phyloP scores from a whole-genome alignment of 2,888 invertebrate species.

The Eudemis profundana region DNA sequence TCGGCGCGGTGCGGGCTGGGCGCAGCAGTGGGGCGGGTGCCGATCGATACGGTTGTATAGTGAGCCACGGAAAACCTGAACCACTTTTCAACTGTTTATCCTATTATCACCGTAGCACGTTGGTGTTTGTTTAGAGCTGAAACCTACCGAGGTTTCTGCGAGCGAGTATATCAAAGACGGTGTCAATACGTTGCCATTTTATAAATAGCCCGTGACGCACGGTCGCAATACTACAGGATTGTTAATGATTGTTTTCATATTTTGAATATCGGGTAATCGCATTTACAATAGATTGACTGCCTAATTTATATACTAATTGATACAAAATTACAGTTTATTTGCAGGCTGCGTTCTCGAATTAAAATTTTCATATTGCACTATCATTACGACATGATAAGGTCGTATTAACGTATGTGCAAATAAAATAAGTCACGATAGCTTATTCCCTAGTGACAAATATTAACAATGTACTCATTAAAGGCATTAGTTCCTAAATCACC shows the following conservation, averaged over 20 bases:
- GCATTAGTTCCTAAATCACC: too few species aligned
- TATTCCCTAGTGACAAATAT: too few species aligned
- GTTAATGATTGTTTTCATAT: constrained; percentile 30
- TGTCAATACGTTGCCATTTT: constrained; percentile 10
- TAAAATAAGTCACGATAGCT: too few species aligned
- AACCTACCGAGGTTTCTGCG: constrained; percentile 13
- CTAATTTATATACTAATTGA: constrained; percentile 38
- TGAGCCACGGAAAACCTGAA: constrained; percentile 69
- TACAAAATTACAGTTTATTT: constrained; percentile 18
- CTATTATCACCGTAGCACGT: constrained; percentile 54
- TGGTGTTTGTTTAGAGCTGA: constrained; percentile 45
- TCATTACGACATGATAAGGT: too few species aligned
- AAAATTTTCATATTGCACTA: background rate
- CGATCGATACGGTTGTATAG: constrained; percentile 72
- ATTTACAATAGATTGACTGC: constrained; percentile 21
- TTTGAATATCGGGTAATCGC: constrained; percentile 31
- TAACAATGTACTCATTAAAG: too few species aligned
- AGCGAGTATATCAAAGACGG: background rate
- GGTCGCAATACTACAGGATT: constrained; percentile 5
- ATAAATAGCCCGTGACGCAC: constrained; percentile 10
- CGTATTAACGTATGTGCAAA: too few species aligned
- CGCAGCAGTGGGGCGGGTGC: constrained; percentile 72
- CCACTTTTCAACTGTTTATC: constrained; percentile 68
- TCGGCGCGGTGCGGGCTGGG: constrained; percentile 50
- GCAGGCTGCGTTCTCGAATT: background rate